phyloP scores from a whole-genome alignment of 2,797 vertebrate genomes.

The Hozukius guyotensis region DNA sequence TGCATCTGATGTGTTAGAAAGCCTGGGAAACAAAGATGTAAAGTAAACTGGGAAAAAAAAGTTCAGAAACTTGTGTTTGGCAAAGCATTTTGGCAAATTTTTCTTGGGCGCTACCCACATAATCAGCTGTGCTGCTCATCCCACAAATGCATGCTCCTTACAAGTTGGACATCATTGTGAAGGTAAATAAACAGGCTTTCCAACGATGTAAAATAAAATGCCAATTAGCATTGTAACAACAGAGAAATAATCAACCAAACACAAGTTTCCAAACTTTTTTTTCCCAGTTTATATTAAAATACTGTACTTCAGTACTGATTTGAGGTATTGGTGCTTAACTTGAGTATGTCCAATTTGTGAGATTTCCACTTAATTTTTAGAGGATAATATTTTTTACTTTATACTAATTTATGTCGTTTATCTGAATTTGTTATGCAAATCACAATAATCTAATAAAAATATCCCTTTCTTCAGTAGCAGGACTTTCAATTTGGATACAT shows the following conservation, averaged over 20 bases:
- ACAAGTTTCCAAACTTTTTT: too few species aligned
- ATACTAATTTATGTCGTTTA: not conserved
- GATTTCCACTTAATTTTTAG: not conserved
- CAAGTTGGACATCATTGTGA: too few species aligned
- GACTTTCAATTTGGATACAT: not conserved
- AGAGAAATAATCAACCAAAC: too few species aligned
- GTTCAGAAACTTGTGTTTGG: too few species aligned
- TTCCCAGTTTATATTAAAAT: not conserved
- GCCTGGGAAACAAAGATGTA: not conserved
- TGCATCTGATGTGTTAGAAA: not conserved
- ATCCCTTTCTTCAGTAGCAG: not conserved
- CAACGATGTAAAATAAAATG: too few species aligned
- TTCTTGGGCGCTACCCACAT: too few species aligned
- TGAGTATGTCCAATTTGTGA: not conserved
- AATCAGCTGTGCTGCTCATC: too few species aligned
- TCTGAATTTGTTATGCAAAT: not conserved
- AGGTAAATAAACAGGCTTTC: too few species aligned
- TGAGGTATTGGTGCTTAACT: not conserved
- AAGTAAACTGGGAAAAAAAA: not conserved
- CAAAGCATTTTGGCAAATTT: too few species aligned
- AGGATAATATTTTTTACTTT: not conserved
- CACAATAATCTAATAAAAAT: not conserved
- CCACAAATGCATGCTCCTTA: too few species aligned
- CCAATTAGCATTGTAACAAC: too few species aligned
- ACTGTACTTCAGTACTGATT: not conserved